These are phyloP conservation scores for Vulpes ferrilata DNA, from an alignment of 2,113 vertebrate genomes.

Conservation along the genomic window DNA sequence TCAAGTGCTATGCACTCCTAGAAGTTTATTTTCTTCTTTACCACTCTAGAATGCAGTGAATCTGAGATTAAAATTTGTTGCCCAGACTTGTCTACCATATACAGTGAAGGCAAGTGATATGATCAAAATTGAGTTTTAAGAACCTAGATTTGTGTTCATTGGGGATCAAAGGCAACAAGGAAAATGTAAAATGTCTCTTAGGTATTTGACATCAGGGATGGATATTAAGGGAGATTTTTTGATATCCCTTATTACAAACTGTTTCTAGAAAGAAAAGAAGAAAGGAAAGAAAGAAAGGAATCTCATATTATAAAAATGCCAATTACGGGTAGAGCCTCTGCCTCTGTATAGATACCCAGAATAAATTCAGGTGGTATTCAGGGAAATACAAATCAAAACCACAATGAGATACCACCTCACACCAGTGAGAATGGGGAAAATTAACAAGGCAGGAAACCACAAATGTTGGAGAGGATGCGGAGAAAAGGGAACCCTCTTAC, in stretches of 20 bases:
- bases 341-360: background rate
- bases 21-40: background rate
- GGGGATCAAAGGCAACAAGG: background rate
- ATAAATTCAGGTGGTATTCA: background rate
- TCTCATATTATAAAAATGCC: background rate
- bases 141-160: background rate
- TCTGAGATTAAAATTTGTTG: background rate
- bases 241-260: background rate
- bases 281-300: background rate
- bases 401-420: too few species aligned
- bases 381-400: too few species aligned
- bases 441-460: too few species aligned
- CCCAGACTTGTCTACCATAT: background rate
- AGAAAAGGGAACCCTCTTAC: too few species aligned
- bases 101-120: background rate
- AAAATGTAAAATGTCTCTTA: background rate
- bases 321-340: background rate
- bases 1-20: background rate
- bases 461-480: too few species aligned
- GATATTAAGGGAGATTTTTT: background rate
- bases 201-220: background rate
- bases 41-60: background rate
- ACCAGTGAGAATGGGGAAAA: too few species aligned
- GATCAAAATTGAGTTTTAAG: background rate
- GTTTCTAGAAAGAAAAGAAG: slow-evolving; percentile 27